Evolutionary conservation across 2,888 invertebrate species (phyloP), one percentile per base, ranked within the genome.

Genomic region (Belgica antarctica): DNA sequence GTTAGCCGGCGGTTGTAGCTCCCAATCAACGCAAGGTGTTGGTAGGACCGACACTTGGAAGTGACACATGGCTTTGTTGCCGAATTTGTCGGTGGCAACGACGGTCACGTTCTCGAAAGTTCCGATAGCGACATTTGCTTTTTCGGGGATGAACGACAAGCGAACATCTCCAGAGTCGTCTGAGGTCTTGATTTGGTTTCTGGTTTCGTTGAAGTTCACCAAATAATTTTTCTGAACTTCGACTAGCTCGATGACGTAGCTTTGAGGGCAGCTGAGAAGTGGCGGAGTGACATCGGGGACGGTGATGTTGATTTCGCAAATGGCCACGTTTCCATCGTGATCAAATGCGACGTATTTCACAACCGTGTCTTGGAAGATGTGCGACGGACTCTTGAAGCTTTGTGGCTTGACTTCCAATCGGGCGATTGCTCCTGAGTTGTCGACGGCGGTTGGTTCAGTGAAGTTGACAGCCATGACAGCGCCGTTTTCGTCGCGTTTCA

Each of bases 341-440:
- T 98, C 98, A 76, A 94, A 97, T 1, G 97, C 98, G 1, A 96
- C 90, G 76, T 96, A 98, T 81, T 94, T 90, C 0, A 96, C 93
- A 27, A 94, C 91, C 76, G 92, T 92, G 73, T 96, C 94, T 76
- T 93, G 88, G 79, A 96, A 94, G 10, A 94, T 86, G 77, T 89
- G 87, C 73, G 92, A 85, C 0, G 95, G 95, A 1, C 94, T 94
- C 76, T 85, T 89, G 80, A 96, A 96, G 74, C 91, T 93, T 74
- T 90, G 89, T 0, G 96, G 96, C 74, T 93, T 93, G 0, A 96
- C 89, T 83, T 96, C 95, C 72, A 94, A 83, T 74, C 96, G 85
- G 1, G 96, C 95, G 73, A 97, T 93, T 72, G 93, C 92, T 36
- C 96, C 96, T 62, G 95, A 95, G 77, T 97, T 97, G 76, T 96